phyloP scores from a whole-genome alignment of 2,888 invertebrate genomes.

The Entomobrya multifasciata region DNA sequence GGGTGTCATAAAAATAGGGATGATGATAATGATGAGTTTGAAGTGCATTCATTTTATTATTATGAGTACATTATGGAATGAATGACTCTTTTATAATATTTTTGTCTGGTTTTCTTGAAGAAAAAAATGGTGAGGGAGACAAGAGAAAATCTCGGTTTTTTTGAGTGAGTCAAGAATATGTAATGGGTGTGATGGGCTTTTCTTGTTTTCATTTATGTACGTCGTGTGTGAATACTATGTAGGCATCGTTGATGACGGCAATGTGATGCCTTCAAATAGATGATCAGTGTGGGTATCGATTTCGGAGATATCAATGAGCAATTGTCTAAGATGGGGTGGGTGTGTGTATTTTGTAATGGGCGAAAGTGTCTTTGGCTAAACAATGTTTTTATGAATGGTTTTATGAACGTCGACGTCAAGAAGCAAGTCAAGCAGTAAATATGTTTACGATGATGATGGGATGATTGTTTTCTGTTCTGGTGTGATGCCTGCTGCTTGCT shows the following conservation, averaged over 20 bases:
- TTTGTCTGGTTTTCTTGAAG: neutral
- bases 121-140: neutral
- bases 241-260: no score
- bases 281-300: neutral
- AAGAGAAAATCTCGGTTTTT: neutral
- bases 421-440: conserved; percentile 62
- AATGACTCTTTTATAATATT: conserved; percentile 37
- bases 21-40: neutral
- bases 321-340: conserved; percentile 24
- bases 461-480: neutral
- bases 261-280: no score
- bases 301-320: conserved; percentile 11
- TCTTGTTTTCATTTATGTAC: conserved; percentile 8
- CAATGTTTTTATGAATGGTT: conserved; percentile 52
- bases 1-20: conserved; percentile 44
- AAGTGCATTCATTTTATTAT: neutral
- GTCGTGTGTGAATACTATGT: neutral
- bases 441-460: conserved; percentile 39
- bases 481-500: neutral
- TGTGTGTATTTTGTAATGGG: no score
- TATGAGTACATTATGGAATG: conserved; percentile 37
- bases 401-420: conserved; percentile 19
- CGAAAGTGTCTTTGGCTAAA: conserved; percentile 5
- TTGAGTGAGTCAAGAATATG: neutral
- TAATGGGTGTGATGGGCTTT: neutral